Evolutionary conservation across 2,888 invertebrate genomes (phyloP).

Genomic region (Hyles lineata): DNA sequence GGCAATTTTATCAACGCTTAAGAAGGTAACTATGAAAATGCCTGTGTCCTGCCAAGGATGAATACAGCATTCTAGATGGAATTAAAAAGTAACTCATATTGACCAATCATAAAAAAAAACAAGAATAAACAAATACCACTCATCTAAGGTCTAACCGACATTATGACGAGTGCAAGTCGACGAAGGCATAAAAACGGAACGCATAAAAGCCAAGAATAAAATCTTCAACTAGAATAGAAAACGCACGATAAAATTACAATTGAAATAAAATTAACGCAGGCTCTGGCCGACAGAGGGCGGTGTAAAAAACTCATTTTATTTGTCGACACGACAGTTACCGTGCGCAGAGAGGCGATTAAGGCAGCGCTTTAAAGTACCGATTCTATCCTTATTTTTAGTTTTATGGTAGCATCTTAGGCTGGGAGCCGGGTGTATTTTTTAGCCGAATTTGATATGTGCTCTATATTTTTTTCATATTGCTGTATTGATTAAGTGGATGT

Average conservation of each 20-base stretch:
- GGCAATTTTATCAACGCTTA: not conserved
- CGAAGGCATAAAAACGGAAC: slow-evolving; percentile 15
- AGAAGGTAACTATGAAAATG: too few species aligned
- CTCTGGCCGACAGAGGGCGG: slow-evolving; percentile 58
- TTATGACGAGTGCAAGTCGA: not conserved
- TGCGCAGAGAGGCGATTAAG: slow-evolving; percentile 63
- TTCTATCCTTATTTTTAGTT: slow-evolving; percentile 63
- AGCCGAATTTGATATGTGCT: not conserved
- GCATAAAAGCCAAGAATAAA: slow-evolving; percentile 43
- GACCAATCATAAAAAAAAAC: not conserved
- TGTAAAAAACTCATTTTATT: slow-evolving; percentile 74
- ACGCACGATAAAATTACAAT: slow-evolving; percentile 59
- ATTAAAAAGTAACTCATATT: not conserved
- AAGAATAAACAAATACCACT: not conserved
- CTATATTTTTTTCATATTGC: too few species aligned
- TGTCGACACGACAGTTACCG: slow-evolving; percentile 58
- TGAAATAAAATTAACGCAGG: slow-evolving; percentile 60
- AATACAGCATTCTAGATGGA: too few species aligned
- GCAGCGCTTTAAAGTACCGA: slow-evolving; percentile 49
- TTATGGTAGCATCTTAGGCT: slow-evolving; percentile 52
- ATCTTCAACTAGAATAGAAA: slow-evolving; percentile 43
- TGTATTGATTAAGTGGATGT: too few species aligned
- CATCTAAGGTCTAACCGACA: not conserved
- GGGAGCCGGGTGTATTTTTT: slow-evolving; percentile 39
- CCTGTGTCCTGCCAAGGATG: too few species aligned